These are phyloP conservation scores for Notechis scutatus DNA, from an alignment of 2,113 vertebrate genomes.

Conservation along the genomic window DNA sequence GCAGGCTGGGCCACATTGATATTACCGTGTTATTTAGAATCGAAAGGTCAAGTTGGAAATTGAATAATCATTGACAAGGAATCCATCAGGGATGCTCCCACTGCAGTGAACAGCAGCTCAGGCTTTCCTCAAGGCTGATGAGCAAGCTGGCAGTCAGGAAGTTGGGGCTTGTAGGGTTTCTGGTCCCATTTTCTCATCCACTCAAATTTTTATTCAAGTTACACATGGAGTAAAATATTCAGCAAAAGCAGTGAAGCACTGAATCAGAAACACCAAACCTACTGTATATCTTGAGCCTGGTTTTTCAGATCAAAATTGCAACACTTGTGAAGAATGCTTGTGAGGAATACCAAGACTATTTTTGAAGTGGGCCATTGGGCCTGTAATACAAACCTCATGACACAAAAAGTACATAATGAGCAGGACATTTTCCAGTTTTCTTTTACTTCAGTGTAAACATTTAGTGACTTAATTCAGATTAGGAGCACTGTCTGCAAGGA, in stretches of 20 bases:
- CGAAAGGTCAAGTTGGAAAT: conserved; percentile 73
- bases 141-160: not conserved
- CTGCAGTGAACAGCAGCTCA: conserved; percentile 43
- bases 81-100: conserved; percentile 54
- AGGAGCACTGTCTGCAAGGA: not conserved
- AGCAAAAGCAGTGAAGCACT: not conserved
- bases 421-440: not conserved
- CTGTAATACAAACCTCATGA: not conserved
- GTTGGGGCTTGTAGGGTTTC: not conserved
- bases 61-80: conserved; percentile 80
- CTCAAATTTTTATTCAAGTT: not conserved
- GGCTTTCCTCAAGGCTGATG: conserved; percentile 1
- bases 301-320: not conserved
- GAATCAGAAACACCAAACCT: not conserved
- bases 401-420: not conserved
- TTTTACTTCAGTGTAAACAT: not conserved
- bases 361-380: not conserved
- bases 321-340: not conserved
- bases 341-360: not conserved
- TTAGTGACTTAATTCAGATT: not conserved
- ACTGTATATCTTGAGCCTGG: not conserved
- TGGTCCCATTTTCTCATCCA: not conserved
- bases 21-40: conserved; percentile 71
- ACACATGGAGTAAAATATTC: not conserved
- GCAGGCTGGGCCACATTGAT: conserved; percentile 64